phyloP scores from a whole-genome alignment of 2,888 invertebrate genomes.

The Liposcelis brunnea region DNA sequence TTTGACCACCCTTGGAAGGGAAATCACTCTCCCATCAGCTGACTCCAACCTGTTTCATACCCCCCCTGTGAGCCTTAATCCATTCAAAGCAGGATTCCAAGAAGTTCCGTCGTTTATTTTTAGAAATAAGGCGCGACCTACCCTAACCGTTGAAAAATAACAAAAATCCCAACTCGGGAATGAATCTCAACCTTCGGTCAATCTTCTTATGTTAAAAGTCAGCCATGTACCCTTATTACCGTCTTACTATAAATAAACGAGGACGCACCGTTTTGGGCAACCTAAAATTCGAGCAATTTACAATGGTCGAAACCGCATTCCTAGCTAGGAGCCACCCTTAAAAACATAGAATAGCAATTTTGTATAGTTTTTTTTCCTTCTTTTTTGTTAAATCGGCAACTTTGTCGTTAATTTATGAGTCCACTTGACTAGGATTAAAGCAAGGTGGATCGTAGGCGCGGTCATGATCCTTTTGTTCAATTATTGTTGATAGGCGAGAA shows the following conservation, averaged over 20 bases:
- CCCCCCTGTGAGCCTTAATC: background rate
- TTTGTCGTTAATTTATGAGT: conserved; percentile 7
- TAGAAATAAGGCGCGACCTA: background rate
- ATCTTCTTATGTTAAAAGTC: too few species aligned
- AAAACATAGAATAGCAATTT: conserved; percentile 8
- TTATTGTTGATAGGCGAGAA: too few species aligned
- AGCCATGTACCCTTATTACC: too few species aligned
- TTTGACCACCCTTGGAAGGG: too few species aligned
- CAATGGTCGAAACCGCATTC: background rate
- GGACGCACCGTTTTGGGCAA: too few species aligned
- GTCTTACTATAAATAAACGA: too few species aligned
- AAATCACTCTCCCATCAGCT: too few species aligned
- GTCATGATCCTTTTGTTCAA: background rate
- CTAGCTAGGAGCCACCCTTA: conserved; percentile 8
- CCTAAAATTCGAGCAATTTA: too few species aligned
- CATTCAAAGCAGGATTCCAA: conserved; percentile 1
- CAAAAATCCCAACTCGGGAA: too few species aligned
- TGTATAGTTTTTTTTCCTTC: background rate
- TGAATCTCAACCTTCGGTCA: too few species aligned
- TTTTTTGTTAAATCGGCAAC: conserved; percentile 8
- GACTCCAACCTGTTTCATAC: too few species aligned
- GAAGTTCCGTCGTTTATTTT: conserved; percentile 1
- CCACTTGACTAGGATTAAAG: conserved; percentile 7
- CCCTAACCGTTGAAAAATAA: background rate
- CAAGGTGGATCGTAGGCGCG: conserved; percentile 8